These are phyloP conservation scores for Nansenia antarctica DNA, from an alignment of 2,113 vertebrate genomes.

Conservation along the genomic window DNA sequence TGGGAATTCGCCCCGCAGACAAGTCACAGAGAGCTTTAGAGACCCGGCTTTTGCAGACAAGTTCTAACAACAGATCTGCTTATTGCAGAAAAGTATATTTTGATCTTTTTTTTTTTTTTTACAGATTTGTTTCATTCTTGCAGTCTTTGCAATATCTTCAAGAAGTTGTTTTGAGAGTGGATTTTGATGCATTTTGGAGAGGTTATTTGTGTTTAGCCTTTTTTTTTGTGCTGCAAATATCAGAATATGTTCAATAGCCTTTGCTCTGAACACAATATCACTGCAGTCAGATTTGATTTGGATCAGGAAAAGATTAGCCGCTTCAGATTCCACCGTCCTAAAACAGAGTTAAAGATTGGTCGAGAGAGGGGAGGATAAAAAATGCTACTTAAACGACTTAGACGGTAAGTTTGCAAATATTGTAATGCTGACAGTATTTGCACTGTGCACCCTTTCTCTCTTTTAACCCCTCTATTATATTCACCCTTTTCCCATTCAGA, in stretches of 20 bases:
- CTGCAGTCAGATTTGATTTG: slow-evolving; percentile 55
- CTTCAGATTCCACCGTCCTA: slow-evolving; percentile 68
- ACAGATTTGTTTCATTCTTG: not conserved
- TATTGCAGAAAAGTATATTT: slow-evolving; percentile 16
- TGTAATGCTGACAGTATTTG: too few species aligned
- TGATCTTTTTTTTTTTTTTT: slow-evolving; percentile 3
- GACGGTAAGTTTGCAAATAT: slow-evolving; percentile 4
- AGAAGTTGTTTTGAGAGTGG: not conserved
- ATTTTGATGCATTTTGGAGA: not conserved
- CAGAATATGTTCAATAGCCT: slow-evolving; percentile 75
- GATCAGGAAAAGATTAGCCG: slow-evolving; percentile 50
- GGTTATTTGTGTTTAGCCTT: slow-evolving; percentile 10
- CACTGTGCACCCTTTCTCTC: not conserved
- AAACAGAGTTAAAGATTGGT: slow-evolving; percentile 56
- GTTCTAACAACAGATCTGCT: not conserved
- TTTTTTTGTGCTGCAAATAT: slow-evolving; percentile 31
- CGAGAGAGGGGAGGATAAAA: slow-evolving; percentile 57
- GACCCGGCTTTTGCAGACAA: not conserved
- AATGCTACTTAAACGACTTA: slow-evolving; percentile 67
- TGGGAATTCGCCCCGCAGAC: slow-evolving; percentile 37
- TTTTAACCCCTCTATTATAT: not conserved
- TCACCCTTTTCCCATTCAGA: slow-evolving; percentile 67
- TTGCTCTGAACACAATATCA: slow-evolving; percentile 55
- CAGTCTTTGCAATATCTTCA: slow-evolving; percentile 8
- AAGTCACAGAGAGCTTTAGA: slow-evolving; percentile 10